phyloP scores from a whole-genome alignment of 2,113 vertebrate genomes.

The Melanotaenia duboulayi region DNA sequence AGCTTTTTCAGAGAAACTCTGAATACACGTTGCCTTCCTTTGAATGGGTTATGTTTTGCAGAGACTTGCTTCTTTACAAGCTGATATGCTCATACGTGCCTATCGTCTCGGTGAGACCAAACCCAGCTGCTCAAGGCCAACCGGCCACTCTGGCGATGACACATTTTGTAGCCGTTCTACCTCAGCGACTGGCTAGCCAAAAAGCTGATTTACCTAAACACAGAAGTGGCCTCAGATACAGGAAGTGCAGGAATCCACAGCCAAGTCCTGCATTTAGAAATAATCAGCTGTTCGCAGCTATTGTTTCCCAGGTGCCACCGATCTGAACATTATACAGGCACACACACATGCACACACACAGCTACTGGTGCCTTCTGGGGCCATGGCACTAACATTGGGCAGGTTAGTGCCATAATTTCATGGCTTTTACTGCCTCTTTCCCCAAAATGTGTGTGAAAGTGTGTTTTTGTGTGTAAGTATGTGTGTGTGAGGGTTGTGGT shows the following conservation, averaged over 20 bases:
- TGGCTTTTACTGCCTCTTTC: constrained; percentile 61
- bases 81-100: constrained; percentile 4
- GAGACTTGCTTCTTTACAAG: constrained; percentile 26
- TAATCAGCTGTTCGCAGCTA: constrained; percentile 68
- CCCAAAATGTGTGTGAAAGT: constrained; percentile 51
- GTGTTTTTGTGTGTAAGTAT: constrained; percentile 40
- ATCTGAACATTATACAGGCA: constrained; percentile 2
- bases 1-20: neutral
- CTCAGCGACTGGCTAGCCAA: neutral
- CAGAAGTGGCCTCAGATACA: constrained; percentile 29
- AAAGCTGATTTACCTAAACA: constrained; percentile 12
- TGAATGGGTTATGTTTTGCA: neutral
- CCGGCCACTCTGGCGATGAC: neutral
- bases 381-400: constrained; percentile 45
- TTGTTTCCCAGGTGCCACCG: constrained; percentile 39
- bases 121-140: neutral
- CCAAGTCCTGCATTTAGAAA: constrained; percentile 58
- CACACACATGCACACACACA: constrained; percentile 2
- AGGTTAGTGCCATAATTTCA: constrained; percentile 50
- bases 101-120: neutral
- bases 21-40: neutral
- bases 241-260: constrained; percentile 11
- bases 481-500: constrained; percentile 60
- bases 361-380: constrained; percentile 27
- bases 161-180: neutral